These are phyloP conservation scores for Zelostemma sp. DNA, from an alignment of 1,140 invertebrate genomes.

Conservation along the genomic window DNA sequence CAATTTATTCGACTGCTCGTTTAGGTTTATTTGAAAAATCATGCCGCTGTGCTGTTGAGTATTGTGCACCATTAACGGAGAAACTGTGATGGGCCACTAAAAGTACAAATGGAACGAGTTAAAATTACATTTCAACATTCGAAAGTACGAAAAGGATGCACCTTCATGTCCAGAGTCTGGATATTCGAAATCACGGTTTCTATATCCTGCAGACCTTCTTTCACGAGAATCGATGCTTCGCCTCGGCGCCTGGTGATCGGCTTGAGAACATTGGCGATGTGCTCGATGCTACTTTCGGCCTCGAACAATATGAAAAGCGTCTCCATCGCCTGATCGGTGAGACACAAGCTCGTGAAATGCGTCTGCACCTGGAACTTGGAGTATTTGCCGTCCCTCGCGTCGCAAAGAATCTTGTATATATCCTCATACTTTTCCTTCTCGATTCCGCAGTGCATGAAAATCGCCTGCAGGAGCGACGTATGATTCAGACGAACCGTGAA, in stretches of 20 bases:
- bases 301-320: slow-evolving; percentile 81
- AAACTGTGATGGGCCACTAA: slow-evolving; percentile 74
- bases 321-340: slow-evolving; percentile 79
- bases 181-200: slow-evolving; percentile 79
- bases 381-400: slow-evolving; percentile 75
- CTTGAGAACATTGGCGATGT: slow-evolving; percentile 75
- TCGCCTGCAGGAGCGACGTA: slow-evolving; percentile 80
- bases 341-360: slow-evolving; percentile 76
- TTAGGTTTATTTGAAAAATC: slow-evolving; percentile 77
- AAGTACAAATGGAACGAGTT: no score
- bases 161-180: slow-evolving; percentile 80
- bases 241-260: slow-evolving; percentile 75
- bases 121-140: no score
- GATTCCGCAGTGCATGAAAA: slow-evolving; percentile 86
- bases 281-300: slow-evolving; percentile 77
- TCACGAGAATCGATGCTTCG: slow-evolving; percentile 76
- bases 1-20: slow-evolving; percentile 66
- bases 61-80: slow-evolving; percentile 76
- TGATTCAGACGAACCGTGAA: slow-evolving; percentile 88
- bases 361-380: slow-evolving; percentile 81
- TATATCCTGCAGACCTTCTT: slow-evolving; percentile 80
- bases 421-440: slow-evolving; percentile 78
- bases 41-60: slow-evolving; percentile 78
- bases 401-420: slow-evolving; percentile 75
- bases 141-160: no score